These are phyloP conservation scores for Rhinoraja longicauda DNA, from an alignment of 2,797 vertebrate genomes.

Conservation along the genomic window DNA sequence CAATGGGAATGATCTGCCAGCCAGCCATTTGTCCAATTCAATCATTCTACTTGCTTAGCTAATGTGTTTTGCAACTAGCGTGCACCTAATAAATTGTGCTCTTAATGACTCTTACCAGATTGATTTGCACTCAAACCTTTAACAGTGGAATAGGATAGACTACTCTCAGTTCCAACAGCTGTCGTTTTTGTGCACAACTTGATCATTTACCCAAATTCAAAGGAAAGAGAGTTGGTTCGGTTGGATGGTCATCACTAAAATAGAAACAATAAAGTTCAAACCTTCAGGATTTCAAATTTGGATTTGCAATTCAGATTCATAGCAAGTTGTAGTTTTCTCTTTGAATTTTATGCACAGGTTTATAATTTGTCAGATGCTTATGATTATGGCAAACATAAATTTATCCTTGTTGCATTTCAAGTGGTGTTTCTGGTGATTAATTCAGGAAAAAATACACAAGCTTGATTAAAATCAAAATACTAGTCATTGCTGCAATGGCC, in stretches of 20 bases:
- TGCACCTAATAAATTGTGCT: too few species aligned
- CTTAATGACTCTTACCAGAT: too few species aligned
- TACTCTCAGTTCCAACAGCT: neutral
- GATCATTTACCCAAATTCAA: neutral
- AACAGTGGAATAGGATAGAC: too few species aligned
- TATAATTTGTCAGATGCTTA: neutral
- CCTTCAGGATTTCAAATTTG: neutral
- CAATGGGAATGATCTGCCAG: too few species aligned
- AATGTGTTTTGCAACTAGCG: too few species aligned
- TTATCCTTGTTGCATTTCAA: neutral
- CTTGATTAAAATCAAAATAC: neutral
- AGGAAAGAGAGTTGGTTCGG: neutral
- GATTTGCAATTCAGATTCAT: neutral
- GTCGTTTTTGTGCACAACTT: neutral
- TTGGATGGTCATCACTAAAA: neutral
- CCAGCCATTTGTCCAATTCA: too few species aligned
- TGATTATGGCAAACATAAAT: neutral
- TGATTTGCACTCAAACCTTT: too few species aligned
- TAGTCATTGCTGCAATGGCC: neutral
- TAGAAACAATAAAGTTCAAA: neutral
- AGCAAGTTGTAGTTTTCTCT: neutral
- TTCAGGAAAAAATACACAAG: neutral
- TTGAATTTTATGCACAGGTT: neutral
- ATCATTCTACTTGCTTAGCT: too few species aligned
- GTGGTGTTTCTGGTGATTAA: neutral